phyloP scores from a whole-genome alignment of 2,888 invertebrate genomes.

The Folsomia candida region DNA sequence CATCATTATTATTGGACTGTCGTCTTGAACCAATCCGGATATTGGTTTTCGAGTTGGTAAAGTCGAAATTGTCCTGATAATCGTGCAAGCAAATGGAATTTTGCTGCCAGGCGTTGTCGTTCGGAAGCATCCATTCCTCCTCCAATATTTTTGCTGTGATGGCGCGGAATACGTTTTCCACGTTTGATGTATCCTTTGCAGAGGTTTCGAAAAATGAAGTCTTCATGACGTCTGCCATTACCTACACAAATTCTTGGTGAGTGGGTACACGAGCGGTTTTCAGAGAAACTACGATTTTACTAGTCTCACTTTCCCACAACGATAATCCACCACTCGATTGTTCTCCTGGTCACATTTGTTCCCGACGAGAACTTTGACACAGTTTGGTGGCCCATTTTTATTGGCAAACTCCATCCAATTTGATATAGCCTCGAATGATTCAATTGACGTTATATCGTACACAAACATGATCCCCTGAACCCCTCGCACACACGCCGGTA shows the following conservation, averaged over 20 bases:
- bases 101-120: slow-evolving; percentile 31
- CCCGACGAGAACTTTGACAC: slow-evolving; percentile 45
- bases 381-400: slow-evolving; percentile 43
- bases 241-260: slow-evolving; percentile 20
- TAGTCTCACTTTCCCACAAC: slow-evolving; percentile 46
- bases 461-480: slow-evolving; percentile 49
- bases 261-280: not conserved
- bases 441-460: slow-evolving; percentile 43
- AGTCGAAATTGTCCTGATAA: slow-evolving; percentile 16
- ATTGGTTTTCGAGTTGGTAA: not conserved
- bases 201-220: slow-evolving; percentile 47
- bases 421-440: slow-evolving; percentile 40
- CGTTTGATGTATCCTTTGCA: slow-evolving; percentile 42
- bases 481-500: slow-evolving; percentile 46
- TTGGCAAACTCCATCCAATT: slow-evolving; percentile 48
- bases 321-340: slow-evolving; percentile 29
- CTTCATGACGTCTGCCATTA: slow-evolving; percentile 40
- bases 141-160: slow-evolving; percentile 38
- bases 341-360: slow-evolving; percentile 46
- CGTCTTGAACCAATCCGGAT: not conserved
- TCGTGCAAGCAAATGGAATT: slow-evolving; percentile 36
- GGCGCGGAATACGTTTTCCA: slow-evolving; percentile 43
- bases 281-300: too few species aligned
- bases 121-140: slow-evolving; percentile 38
- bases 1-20: not conserved